Base-by-base conservation (phyloP, 2,797 vertebrate species). In the Dallia pectoralis region DNA sequence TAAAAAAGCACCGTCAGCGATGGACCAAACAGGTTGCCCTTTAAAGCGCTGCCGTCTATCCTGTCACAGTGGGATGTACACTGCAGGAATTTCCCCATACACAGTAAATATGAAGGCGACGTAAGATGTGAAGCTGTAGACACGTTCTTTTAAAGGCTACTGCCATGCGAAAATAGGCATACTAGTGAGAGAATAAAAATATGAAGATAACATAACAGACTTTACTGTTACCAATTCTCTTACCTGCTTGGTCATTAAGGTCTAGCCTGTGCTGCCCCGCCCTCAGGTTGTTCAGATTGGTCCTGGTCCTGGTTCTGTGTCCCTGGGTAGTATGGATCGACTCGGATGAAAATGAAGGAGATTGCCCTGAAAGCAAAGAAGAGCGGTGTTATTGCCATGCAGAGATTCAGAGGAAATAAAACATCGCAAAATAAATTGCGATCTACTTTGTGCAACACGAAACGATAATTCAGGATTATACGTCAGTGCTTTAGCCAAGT, bases 261-360 rank as follows among this genome's bases (percentile, higher is more conserved):
- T 97, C 96, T 86, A 90, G 83, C 70, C 89, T 91, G 75, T 90
- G 92, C 51, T 88, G 94, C 80, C 88, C 87, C n/a, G 94, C 92
- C 87, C 94, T 97, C 30, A 90, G 78, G 19, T 86, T 73, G 90
- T 95, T 96, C 87, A 94, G 96, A 89, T 95, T 91, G 74, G 87
- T 86, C 80, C 90, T 92, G 70, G 90, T 90, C 80, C 90, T 92
- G 70, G 90, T 90, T 73, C 91, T 94, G 81, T 94, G 92, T 25
- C 85, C 87, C 7, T 87, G 91, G 51, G 90, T 91, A 36, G 84
- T 30, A 65, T 89, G 79, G 84, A 83, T 74, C 75, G 75, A 87
- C 69, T 91, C 90, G 44, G 84, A 84, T 5, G 85, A 8, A 25
- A 81, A 75, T 64, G 84, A 71, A 0, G 75, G 79, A 79, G 85